These are phyloP conservation scores for Lophura nycthemera DNA, from an alignment of 2,113 vertebrate species.

Conservation along the genomic window DNA sequence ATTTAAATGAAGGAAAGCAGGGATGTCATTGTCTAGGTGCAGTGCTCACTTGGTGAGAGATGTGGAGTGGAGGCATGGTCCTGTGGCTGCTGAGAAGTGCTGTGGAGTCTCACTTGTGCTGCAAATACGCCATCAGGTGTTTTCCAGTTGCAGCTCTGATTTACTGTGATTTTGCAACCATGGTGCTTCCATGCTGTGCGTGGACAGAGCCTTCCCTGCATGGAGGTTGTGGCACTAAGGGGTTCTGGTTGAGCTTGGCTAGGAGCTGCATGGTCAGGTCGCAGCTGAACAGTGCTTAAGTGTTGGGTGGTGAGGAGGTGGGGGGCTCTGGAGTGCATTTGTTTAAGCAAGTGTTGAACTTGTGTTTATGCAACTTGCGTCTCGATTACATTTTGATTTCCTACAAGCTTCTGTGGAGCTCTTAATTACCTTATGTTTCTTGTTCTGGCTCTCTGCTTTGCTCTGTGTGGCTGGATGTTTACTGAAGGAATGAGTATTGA, in stretches of 20 bases:
- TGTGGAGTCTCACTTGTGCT: not conserved
- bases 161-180: not conserved
- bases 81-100: not conserved
- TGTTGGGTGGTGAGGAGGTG: not conserved
- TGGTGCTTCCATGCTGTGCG: not conserved
- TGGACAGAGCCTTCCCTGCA: not conserved
- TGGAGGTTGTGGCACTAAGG: not conserved
- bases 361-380: not conserved
- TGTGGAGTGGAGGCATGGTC: not conserved
- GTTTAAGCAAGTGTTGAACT: not conserved
- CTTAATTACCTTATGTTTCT: not conserved
- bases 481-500: not conserved
- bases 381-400: not conserved
- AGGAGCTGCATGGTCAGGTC: not conserved
- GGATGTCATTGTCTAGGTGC: not conserved
- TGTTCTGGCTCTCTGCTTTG: not conserved
- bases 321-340: not conserved
- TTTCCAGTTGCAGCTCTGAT: not conserved
- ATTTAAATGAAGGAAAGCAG: not conserved
- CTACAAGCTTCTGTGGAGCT: not conserved
- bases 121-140: rapidly evolving
- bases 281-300: not conserved
- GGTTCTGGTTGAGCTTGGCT: not conserved
- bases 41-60: not conserved
- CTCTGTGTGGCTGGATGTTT: not conserved